Conservation (phyloP, 2,113 vertebrate species). For the Odocoileus virginianus region DNA sequence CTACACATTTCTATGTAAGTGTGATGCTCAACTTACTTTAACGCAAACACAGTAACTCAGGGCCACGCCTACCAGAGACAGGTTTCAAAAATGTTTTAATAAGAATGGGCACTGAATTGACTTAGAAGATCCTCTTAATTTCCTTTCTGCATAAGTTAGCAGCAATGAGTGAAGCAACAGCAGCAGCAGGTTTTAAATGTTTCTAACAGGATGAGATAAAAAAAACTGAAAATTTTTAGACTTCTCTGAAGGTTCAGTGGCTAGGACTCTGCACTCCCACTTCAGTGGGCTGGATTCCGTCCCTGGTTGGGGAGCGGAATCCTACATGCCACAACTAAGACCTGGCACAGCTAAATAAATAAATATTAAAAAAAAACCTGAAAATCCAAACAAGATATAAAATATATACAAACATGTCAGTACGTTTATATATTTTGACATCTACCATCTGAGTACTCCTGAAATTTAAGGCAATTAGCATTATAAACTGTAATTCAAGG, state of each 20-base stretch:
- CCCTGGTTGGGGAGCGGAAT: not conserved
- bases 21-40: not conserved
- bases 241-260: not conserved
- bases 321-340: not conserved
- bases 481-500: not conserved
- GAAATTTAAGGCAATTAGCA: not conserved
- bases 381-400: constrained; percentile 12
- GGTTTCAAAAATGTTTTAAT: not conserved
- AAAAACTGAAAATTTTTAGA: not conserved
- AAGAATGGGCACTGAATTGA: not conserved
- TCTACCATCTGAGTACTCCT: not conserved
- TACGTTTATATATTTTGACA: not conserved
- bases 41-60: not conserved
- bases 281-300: not conserved
- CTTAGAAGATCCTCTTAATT: not conserved
- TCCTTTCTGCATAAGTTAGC: not conserved
- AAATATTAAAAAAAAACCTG: not conserved
- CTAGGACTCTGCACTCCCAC: not conserved
- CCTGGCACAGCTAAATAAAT: not conserved
- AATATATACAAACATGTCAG: not conserved
- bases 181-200: not conserved
- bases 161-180: not conserved
- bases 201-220: not conserved
- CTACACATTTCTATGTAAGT: accelerated
- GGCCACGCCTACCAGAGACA: not conserved